Evolutionary conservation across 2,797 vertebrate genomes (phyloP).

Genomic region (Gymnopithys bicolor): DNA sequence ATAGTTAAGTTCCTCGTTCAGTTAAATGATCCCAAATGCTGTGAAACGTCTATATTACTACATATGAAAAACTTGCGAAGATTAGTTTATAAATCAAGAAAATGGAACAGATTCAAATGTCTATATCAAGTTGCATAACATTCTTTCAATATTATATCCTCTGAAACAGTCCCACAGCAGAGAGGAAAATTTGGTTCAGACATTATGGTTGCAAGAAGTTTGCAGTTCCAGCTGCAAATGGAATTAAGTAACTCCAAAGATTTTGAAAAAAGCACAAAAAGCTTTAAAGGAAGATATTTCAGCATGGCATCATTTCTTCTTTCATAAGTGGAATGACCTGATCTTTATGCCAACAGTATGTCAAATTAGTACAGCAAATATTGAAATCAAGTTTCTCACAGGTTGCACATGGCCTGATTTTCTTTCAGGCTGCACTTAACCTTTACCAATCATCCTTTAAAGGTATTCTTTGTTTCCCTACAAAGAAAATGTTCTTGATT

Average conservation of each 20-base stretch:
- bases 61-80: slow-evolving; percentile 4
- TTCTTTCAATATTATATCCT: slow-evolving; percentile 7
- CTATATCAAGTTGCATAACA: background rate
- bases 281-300: slow-evolving; percentile 45
- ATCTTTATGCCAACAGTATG: slow-evolving; percentile 28
- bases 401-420: slow-evolving; percentile 39
- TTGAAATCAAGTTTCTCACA: slow-evolving; percentile 54
- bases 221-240: slow-evolving; percentile 37
- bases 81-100: slow-evolving; percentile 47
- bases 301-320: slow-evolving; percentile 33
- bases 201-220: background rate
- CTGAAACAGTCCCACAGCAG: background rate
- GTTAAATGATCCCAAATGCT: slow-evolving; percentile 49
- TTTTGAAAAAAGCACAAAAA: background rate
- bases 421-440: slow-evolving; percentile 39
- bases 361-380: slow-evolving; percentile 51
- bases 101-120: slow-evolving; percentile 39
- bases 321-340: background rate
- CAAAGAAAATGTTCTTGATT: background rate
- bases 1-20: background rate
- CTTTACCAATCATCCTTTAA: slow-evolving; percentile 1
- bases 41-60: background rate
- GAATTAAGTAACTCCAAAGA: slow-evolving; percentile 32
- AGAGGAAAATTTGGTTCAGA: slow-evolving; percentile 29
- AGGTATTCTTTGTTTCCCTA: background rate